Base-by-base conservation (phyloP, 2,888 invertebrate genomes). In the Eubasilissa splendida region DNA sequence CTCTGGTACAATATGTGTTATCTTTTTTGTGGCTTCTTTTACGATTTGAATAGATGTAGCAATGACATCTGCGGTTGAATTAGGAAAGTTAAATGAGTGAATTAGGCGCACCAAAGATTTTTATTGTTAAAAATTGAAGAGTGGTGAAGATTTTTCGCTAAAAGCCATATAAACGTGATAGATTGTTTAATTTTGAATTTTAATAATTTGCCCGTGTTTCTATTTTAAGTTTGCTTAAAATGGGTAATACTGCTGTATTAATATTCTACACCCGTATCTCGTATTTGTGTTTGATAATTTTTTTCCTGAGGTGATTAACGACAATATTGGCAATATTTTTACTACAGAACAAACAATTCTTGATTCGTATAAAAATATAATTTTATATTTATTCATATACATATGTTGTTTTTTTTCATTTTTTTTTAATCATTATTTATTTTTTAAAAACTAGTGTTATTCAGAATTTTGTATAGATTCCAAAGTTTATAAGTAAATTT, bases 401-500 rank as follows among this genome's bases (percentile, higher is more conserved):
- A 68, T 50, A 4, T 68, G 33, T 50, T 33, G 33, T 12, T 12
- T 63, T 33, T 11, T 12, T 12, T 33, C 11, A 63, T 33, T 33
- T 63, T 63, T 63, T 31, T 63, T 12, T 1, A 33, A 63, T 63
- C 50, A 50, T 68, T 68, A 68, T 68, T 50, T 14, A 68, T 68
- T 68, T 68, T 68, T 68, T 33, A 68, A 68, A 68, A 42, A 50
- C 66, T 68, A 68, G 42, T 42, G 66, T 68, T n/a, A 14, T 68
- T 68, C 66, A 68, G 50, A 68, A 22, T 22, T 56, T 71, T 53
- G 14, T 71, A 71, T 54, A 71, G 14, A 77, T 71, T 71, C 59
- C 76, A 63, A 65, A 75, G 65, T 83, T 70, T 70, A 70, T 68
- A 68, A 50, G 14, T 68, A n/a, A 68, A 68, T 74, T 59, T 76